Evolutionary conservation across 1,140 invertebrate species (phyloP), one percentile per base, ranked within the genome.

Genomic region (Drosophila takahashii): DNA sequence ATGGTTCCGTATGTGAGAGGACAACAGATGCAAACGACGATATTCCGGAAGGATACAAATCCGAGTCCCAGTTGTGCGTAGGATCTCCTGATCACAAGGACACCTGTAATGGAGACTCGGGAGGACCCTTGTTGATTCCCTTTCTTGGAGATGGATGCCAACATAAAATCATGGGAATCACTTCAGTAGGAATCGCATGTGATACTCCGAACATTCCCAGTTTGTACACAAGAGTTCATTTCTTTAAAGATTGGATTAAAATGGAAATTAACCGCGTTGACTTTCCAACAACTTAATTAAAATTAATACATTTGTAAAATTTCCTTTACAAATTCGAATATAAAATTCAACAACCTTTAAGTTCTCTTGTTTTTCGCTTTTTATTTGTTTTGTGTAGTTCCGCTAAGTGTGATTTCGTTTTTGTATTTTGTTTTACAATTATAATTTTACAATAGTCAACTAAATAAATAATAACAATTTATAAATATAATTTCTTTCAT

Each of bases 391-490:
- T 78, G 72, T 66, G 73, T 80, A 72, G 65, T 86, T 87, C 77
- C 47, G 75, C 83, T 86, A 86, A 81, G 50, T 76, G 70, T 83
- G 81, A 83, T 79, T 54, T 87, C 66, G 60, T 73, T 79, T 62
- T 22, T 71, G 61, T 47, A 45, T 70, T 76, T 79, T 67, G 59
- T 86, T 87, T 81, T 86, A 73, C 48, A 76, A 76, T 76, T 75
- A 79, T 62, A 86, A 79, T 81, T 89, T 87, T 86, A 87, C 84
- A 87, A 86, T 86, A 89, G 83, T 86, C 60, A 86, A 86, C 83
- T 87, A 86, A 86, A 86, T 81, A 86, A 86, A 86, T 86, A 86
- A 86, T 86, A 86, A 86, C 83, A 86, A 86, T 87, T 86, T 79
- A 87, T 86, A 86, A 86, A 86, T 86, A 86, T 87, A 86, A 86